Evolutionary conservation across 2,797 vertebrate species (phyloP).

Genomic region (Myripristis murdjan): DNA sequence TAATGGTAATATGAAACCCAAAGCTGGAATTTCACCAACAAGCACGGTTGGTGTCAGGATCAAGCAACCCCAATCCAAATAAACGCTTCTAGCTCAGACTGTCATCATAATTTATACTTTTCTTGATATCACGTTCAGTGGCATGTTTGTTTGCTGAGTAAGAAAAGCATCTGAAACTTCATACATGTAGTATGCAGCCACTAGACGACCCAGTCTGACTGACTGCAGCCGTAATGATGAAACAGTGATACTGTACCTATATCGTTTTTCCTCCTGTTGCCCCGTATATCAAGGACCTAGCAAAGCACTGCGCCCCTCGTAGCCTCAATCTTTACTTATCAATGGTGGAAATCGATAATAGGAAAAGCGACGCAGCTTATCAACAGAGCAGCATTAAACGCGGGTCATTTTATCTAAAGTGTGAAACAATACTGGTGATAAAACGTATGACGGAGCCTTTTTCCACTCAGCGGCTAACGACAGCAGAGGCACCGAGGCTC

Average conservation of each 20-base stretch:
- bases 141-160: too few relatives aligned
- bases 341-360: not conserved
- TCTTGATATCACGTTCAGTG: too few relatives aligned
- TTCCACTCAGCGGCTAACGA: conserved; percentile 16
- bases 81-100: too few relatives aligned
- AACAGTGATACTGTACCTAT: not conserved
- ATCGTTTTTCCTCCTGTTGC: not conserved
- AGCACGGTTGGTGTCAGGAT: too few relatives aligned
- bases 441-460: not conserved
- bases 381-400: not conserved
- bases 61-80: too few relatives aligned
- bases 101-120: too few relatives aligned
- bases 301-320: not conserved
- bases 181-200: not conserved
- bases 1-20: not conserved
- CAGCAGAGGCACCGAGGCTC: conserved; percentile 10
- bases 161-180: not conserved
- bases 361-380: too few relatives aligned
- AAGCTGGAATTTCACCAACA: not conserved
- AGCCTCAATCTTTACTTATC: not conserved
- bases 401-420: too few relatives aligned
- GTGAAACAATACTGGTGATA: not conserved
- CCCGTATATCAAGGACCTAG: not conserved
- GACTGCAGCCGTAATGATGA: not conserved
- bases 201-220: too few relatives aligned